These are phyloP conservation scores for Phyllotis vaccarum DNA, from an alignment of 2,797 vertebrate genomes.

Conservation along the genomic window DNA sequence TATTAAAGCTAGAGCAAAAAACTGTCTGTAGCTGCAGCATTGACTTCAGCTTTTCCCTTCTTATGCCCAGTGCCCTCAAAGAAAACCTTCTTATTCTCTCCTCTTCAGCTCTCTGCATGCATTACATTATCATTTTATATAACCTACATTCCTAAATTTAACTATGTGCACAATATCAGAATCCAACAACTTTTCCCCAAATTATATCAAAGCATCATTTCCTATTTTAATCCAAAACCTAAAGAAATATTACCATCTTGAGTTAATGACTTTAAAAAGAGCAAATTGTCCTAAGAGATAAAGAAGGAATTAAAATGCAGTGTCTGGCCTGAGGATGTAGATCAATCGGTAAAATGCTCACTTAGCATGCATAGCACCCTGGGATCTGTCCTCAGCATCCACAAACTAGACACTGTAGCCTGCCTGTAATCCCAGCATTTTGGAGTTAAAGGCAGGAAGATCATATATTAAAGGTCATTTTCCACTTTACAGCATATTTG, in stretches of 20 bases:
- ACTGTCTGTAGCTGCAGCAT: too few species aligned
- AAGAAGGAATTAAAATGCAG: slow-evolving; percentile 59
- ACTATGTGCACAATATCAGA: neutral
- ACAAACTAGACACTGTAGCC: neutral
- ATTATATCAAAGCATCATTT: slow-evolving; percentile 64
- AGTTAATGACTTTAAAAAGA: slow-evolving; percentile 65
- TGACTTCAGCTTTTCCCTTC: neutral
- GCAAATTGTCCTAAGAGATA: slow-evolving; percentile 55
- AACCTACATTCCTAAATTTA: neutral
- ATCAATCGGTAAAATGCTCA: neutral
- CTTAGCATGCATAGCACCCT: neutral
- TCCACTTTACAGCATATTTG: neutral
- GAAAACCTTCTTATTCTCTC: slow-evolving; percentile 74
- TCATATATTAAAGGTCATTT: neutral
- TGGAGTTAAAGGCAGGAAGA: neutral
- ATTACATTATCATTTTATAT: neutral
- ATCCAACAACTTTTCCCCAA: neutral
- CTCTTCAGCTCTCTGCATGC: slow-evolving; percentile 15
- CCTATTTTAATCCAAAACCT: slow-evolving; percentile 27
- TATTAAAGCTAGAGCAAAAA: too few species aligned
- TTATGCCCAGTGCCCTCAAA: slow-evolving; percentile 53
- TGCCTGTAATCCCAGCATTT: neutral
- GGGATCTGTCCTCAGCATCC: neutral
- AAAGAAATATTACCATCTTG: slow-evolving; percentile 56
- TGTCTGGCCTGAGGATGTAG: neutral